Conservation (phyloP, 2,797 vertebrate genomes). For the Cottoperca gobio region DNA sequence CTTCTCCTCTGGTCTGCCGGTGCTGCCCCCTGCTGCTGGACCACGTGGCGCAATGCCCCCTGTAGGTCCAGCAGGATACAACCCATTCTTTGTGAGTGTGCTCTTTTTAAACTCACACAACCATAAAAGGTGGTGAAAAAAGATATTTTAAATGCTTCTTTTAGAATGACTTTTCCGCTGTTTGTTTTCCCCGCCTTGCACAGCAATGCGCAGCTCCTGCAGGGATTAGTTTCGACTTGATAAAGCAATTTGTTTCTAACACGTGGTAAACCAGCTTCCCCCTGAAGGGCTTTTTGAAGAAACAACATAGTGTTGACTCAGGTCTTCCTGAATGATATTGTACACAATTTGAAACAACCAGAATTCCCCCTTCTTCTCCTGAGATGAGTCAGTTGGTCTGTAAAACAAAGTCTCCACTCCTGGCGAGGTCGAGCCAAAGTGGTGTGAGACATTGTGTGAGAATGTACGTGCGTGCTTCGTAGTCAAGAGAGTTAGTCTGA, state of each 20-base stretch:
- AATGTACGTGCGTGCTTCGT: conserved; percentile 65
- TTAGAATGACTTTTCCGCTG: neutral
- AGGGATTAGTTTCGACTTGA: conserved; percentile 34
- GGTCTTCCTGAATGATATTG: conserved; percentile 48
- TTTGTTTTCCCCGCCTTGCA: neutral
- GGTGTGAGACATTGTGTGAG: conserved; percentile 71
- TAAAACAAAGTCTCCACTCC: conserved; percentile 74
- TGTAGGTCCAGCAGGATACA: conserved; percentile 86
- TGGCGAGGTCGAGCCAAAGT: conserved; percentile 42
- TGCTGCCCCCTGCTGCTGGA: conserved; percentile 86
- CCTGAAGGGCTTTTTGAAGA: conserved; percentile 39
- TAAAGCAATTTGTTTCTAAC: conserved; percentile 29
- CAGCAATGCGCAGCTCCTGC: neutral
- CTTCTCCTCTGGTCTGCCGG: conserved; percentile 92
- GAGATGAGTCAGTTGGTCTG: conserved; percentile 78
- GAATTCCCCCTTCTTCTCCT: conserved; percentile 69
- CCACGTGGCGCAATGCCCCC: conserved; percentile 83
- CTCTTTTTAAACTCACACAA: neutral
- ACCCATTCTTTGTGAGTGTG: conserved; percentile 91
- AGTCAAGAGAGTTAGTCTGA: conserved; percentile 57
- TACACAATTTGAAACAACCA: conserved; percentile 57
- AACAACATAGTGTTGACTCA: conserved; percentile 58
- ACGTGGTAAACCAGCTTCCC: conserved; percentile 35
- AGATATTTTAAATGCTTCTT: neutral
- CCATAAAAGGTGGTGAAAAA: conserved; percentile 7